Evolutionary conservation across 1,140 invertebrate species (phyloP).

Genomic region (Xylocopa sonorina): DNA sequence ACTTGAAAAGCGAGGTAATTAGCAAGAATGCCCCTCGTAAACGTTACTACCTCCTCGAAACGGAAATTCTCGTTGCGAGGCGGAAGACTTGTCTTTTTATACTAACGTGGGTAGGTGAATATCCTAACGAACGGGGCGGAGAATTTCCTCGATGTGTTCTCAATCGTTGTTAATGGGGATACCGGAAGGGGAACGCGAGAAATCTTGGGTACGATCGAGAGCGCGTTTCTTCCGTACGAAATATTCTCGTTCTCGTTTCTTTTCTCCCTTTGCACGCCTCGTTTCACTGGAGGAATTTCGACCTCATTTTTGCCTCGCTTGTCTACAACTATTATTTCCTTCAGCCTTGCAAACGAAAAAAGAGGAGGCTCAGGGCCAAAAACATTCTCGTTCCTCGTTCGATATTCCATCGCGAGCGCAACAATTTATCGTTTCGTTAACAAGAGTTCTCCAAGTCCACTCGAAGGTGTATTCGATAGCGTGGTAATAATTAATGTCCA

Average conservation of each 20-base stretch:
- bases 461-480: neutral
- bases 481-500: neutral
- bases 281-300: neutral
- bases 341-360: neutral
- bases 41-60: conserved; percentile 17
- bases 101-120: neutral
- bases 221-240: neutral
- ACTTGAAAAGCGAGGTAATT: conserved; percentile 48
- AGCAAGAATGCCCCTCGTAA: conserved; percentile 26
- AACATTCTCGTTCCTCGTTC: neutral
- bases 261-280: neutral
- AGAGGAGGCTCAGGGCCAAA: neutral
- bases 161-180: conserved; percentile 46
- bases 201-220: conserved; percentile 19
- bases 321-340: neutral
- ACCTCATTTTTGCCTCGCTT: neutral
- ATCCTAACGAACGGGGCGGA: neutral
- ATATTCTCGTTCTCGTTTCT: neutral
- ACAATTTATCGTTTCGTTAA: too few relatives aligned
- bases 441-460: too few relatives aligned
- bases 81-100: conserved; percentile 14
- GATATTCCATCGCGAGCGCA: neutral
- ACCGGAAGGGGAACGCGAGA: conserved; percentile 10
- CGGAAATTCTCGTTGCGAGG: conserved; percentile 21
- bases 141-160: conserved; percentile 37